A percentile compares a stretch with the other conserved stretches of the same genome.
Conservation (phyloP, 2,797 vertebrate species). For the Mus spretus region DNA sequence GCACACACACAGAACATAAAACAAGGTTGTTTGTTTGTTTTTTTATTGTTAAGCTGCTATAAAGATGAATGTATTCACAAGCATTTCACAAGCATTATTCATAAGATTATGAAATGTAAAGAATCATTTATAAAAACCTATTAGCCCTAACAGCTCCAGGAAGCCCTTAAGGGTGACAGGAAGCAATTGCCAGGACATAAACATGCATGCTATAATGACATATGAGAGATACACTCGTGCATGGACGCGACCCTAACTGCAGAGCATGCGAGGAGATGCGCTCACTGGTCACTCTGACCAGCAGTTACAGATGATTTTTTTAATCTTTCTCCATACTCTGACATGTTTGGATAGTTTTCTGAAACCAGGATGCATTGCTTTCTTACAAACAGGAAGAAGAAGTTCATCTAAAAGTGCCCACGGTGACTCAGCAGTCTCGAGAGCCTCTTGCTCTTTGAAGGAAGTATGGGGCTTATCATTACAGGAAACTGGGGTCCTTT, state of each 20-base stretch:
- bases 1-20: neutral
- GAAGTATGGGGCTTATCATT: neutral
- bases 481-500: neutral
- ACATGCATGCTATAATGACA: rapidly evolving
- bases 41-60: neutral
- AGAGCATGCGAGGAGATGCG: neutral
- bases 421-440: constrained; percentile 27
- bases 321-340: neutral
- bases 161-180: neutral
- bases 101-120: neutral
- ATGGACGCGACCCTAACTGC: no score
- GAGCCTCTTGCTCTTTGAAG: neutral
- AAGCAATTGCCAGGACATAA: neutral
- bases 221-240: neutral
- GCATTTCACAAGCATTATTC: neutral
- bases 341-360: constrained; percentile 15
- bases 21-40: neutral
- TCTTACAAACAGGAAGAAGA: constrained; percentile 71
- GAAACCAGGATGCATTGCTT: neutral
- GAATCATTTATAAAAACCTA: neutral
- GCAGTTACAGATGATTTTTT: neutral
- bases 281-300: neutral
- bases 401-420: constrained; percentile 8
- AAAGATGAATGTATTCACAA: neutral
- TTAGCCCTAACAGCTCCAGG: neutral